Percentiles rank a stretch among this genome's conserved stretches.
Conservation (phyloP, 2,797 vertebrate species). For the Peromyscus nudipes region DNA sequence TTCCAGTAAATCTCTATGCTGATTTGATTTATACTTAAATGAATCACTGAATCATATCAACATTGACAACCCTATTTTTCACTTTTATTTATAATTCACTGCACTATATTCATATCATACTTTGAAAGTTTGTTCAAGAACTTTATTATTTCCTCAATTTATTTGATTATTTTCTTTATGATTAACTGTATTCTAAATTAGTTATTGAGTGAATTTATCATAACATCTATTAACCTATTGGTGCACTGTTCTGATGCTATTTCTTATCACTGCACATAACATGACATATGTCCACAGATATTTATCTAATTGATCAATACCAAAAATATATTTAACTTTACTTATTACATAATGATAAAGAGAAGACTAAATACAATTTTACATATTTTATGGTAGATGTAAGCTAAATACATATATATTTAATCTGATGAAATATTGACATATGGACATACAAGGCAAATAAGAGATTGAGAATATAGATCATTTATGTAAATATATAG, state of each 20-base stretch:
- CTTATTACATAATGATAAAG: background rate
- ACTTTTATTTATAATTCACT: background rate
- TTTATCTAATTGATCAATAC: background rate
- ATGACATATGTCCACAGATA: background rate
- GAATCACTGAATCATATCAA: background rate
- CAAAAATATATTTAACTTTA: background rate
- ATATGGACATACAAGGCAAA: background rate
- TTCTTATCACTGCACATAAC: background rate
- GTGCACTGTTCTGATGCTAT: background rate
- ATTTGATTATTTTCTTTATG: background rate
- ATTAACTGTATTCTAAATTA: background rate
- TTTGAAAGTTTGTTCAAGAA: background rate
- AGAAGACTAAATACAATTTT: background rate
- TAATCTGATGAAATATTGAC: background rate
- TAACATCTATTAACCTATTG: background rate
- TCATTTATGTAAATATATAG: background rate
- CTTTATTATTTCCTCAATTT: background rate
- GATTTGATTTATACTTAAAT: background rate
- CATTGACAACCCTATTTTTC: background rate
- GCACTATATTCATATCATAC: background rate
- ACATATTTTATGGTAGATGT: background rate
- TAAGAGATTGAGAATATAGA: background rate
- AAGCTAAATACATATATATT: background rate
- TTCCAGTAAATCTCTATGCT: background rate
- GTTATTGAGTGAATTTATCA: background rate